Evolutionary conservation across 2,113 vertebrate genomes (phyloP).

Genomic region (Phrynosoma platyrhinos): DNA sequence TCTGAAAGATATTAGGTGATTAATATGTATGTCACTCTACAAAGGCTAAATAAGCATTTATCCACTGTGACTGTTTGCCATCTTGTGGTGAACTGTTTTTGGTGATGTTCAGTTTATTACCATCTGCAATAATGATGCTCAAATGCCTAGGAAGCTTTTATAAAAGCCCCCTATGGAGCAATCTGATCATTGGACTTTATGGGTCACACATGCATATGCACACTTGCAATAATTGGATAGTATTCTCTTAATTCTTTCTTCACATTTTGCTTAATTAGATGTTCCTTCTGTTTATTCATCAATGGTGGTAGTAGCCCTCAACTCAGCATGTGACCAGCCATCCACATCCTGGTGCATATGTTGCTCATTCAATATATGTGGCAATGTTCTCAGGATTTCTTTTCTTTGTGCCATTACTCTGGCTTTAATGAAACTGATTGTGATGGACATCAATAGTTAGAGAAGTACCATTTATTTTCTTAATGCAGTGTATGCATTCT

Average conservation of each 20-base stretch:
- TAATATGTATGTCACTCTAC: background rate
- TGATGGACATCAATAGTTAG: background rate
- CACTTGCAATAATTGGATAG: conserved; percentile 1
- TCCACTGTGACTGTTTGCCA: conserved; percentile 54
- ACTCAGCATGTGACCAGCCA: background rate
- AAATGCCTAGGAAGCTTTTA: conserved; percentile 28
- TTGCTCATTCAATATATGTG: background rate
- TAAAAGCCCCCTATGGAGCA: conserved; percentile 15
- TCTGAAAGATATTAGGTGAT: no score
- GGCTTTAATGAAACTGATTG: background rate
- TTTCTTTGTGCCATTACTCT: background rate
- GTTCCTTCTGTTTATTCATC: conserved; percentile 29
- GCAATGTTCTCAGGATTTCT: background rate
- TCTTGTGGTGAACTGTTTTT: conserved; percentile 55
- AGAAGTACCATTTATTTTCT: background rate
- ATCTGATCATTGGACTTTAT: conserved; percentile 44
- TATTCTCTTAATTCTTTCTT: conserved; percentile 32
- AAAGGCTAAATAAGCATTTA: background rate
- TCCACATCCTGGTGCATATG: background rate
- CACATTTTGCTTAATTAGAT: conserved; percentile 41
- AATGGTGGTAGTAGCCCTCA: background rate
- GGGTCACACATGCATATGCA: background rate
- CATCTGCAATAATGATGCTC: conserved; percentile 1
- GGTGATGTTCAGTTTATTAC: conserved; percentile 16
- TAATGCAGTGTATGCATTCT: background rate